Conservation (phyloP, 92 coral and sea anemone genomes). For the Plumapathes pennacea region DNA sequence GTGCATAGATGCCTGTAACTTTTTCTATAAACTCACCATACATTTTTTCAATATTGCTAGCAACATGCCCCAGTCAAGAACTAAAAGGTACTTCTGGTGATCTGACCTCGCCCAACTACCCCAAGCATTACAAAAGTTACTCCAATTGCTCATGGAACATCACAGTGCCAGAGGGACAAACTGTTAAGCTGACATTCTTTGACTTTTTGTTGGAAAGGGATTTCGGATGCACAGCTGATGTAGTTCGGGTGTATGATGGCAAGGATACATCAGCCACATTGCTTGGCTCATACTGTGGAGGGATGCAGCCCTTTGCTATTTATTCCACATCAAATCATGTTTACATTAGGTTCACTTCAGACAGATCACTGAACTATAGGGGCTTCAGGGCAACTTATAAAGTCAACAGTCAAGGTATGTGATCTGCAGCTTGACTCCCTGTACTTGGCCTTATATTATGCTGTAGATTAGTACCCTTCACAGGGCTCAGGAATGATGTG, state of each 20-base stretch:
- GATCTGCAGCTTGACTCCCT: background rate
- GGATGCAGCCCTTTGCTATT: slow-evolving; percentile 42
- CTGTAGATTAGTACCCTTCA: background rate
- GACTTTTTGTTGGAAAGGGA: slow-evolving; percentile 65
- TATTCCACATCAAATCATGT: slow-evolving; percentile 50
- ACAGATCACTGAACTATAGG: slow-evolving; percentile 29
- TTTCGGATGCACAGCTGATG: slow-evolving; percentile 48
- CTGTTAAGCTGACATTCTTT: slow-evolving; percentile 43
- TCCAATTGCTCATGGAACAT: slow-evolving; percentile 78
- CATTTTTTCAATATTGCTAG: slow-evolving; percentile 18
- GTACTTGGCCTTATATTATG: background rate
- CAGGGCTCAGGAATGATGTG: background rate
- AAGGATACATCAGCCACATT: slow-evolving; percentile 10
- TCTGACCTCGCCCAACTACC: slow-evolving; percentile 74
- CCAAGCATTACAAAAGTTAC: slow-evolving; percentile 45
- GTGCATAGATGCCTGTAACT: background rate
- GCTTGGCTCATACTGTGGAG: slow-evolving; percentile 81
- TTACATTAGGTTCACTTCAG: slow-evolving; percentile 63
- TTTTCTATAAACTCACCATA: background rate
- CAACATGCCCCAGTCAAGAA: slow-evolving; percentile 16
- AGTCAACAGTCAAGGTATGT: slow-evolving; percentile 24
- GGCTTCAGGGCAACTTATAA: slow-evolving; percentile 73
- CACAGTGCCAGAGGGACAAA: slow-evolving; percentile 58
- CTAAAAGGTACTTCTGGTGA: slow-evolving; percentile 49
- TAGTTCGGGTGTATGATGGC: slow-evolving; percentile 76